Percentiles rank a stretch among this genome's conserved stretches.
Evolutionary conservation across 2,888 invertebrate genomes (phyloP).

Genomic region (Pelosia muscerda): DNA sequence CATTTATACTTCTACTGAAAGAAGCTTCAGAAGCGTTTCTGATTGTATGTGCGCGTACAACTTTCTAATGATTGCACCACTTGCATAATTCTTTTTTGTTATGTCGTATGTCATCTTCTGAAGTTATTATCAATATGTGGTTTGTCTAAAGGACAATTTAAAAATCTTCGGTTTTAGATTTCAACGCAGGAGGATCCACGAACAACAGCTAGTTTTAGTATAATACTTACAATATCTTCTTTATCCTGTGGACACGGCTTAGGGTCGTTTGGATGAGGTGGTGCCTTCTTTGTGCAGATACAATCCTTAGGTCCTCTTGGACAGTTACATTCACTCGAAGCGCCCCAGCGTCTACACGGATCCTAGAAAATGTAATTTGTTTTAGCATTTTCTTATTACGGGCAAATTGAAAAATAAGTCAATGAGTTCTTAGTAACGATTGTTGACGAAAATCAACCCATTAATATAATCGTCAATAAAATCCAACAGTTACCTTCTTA

Average conservation of each 20-base stretch:
- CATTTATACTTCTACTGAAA: background rate
- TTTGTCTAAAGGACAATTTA: no score
- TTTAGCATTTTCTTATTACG: background rate
- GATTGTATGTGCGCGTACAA: background rate
- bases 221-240: slow-evolving; percentile 55
- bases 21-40: no score
- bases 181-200: background rate
- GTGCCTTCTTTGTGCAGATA: slow-evolving; percentile 64
- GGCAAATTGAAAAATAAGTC: no score
- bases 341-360: slow-evolving; percentile 73
- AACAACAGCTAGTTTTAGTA: no score
- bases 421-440: no score
- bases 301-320: slow-evolving; percentile 73
- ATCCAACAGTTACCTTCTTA: slow-evolving; percentile 65
- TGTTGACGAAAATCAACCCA: no score
- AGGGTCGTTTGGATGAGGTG: slow-evolving; percentile 57
- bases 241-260: slow-evolving; percentile 56
- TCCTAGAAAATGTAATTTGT: slow-evolving; percentile 53
- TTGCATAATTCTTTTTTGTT: no score
- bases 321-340: slow-evolving; percentile 72
- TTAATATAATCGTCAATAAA: background rate
- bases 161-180: background rate
- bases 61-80: no score
- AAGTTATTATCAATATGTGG: no score
- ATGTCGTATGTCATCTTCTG: no score